A percentile compares a stretch with the other conserved stretches of the same genome.
Evolutionary conservation across 2,888 invertebrate genomes (phyloP).

Genomic region (Leucania comma): DNA sequence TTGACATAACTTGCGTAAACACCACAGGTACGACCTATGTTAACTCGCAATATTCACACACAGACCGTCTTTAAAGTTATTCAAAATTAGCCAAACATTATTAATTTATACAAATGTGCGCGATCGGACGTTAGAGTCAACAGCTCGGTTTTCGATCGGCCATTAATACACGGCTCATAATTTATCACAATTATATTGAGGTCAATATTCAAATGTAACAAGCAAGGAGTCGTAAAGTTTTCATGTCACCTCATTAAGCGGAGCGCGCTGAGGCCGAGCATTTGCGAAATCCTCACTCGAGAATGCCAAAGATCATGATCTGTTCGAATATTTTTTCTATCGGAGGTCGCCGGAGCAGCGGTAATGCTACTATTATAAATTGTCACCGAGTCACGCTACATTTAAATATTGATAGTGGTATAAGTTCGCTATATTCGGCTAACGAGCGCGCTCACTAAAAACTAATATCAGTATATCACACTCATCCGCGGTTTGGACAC

Average conservation of each 20-base stretch:
- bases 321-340: constrained; percentile 46
- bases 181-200: constrained; percentile 59
- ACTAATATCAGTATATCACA: constrained; percentile 88
- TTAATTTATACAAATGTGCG: constrained; percentile 13
- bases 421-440: constrained; percentile 81
- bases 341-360: constrained; percentile 61
- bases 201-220: constrained; percentile 64
- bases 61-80: not conserved
- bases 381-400: constrained; percentile 83
- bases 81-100: constrained; percentile 13
- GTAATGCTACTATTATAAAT: constrained; percentile 67
- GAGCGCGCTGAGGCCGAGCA: constrained; percentile 68
- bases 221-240: constrained; percentile 50
- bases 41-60: too few species aligned
- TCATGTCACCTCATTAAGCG: constrained; percentile 57
- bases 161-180: constrained; percentile 46
- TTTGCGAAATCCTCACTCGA: constrained; percentile 68
- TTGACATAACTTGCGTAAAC: not conserved
- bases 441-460: constrained; percentile 84
- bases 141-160: constrained; percentile 26
- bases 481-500: constrained; percentile 84
- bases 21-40: not conserved
- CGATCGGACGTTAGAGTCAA: constrained; percentile 30
- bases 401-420: constrained; percentile 83
- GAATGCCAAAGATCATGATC: constrained; percentile 60